Evolutionary conservation across 2,888 invertebrate species (phyloP), one percentile per base, ranked within the genome.

Genomic region (Willowsia nigromaculata): DNA sequence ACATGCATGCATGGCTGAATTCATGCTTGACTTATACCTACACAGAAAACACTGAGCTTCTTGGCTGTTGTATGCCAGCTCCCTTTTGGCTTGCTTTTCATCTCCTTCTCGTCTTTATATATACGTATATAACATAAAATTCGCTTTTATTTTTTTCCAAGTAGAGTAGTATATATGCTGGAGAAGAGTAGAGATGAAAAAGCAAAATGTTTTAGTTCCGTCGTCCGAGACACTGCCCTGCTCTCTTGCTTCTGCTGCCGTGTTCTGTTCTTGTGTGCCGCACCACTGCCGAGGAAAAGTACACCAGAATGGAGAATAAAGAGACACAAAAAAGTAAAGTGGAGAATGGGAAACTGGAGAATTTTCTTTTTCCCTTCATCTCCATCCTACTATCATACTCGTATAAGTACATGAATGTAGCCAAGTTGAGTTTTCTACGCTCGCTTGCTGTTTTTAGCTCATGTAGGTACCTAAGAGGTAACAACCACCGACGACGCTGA

Each of bases 1-100:
- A 85, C 78, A 80, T 80, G 86, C 78, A 86, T 86, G 78, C 76
- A 59, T 85, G 85, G 56, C 27, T 82, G 65, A 33, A 78, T 56
- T 78, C 78, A 78, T 78, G 78, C 78, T 78, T 78, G 56, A 56
- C 56, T 78, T 78, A 22, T 78, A 78, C 78, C 53, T 53, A 53
- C 53, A 47, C 62, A 22, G 33, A 74, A 25, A 74, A 47, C 53
- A 22, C 74, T 74, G 74, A 11, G 74, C 47, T 71, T 74, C 74
- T 78, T 53, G 15, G 13, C 40, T 71, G 22, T 7, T 47, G 47
- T 74, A 47, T 78, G 53, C 56, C 22, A 78, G 78, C 56, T 74
- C 68, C 68, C 74, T 78, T 78, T 78, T 56, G 78, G 22, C 33
- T 56, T 53, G 78, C 13, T 78, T 56, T 56, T 56, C 78, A 78